A percentile compares a stretch with the other conserved stretches of the same genome.
Evolutionary conservation across 2,888 invertebrate genomes (phyloP).

Genomic region (Eupithecia pulchellata): DNA sequence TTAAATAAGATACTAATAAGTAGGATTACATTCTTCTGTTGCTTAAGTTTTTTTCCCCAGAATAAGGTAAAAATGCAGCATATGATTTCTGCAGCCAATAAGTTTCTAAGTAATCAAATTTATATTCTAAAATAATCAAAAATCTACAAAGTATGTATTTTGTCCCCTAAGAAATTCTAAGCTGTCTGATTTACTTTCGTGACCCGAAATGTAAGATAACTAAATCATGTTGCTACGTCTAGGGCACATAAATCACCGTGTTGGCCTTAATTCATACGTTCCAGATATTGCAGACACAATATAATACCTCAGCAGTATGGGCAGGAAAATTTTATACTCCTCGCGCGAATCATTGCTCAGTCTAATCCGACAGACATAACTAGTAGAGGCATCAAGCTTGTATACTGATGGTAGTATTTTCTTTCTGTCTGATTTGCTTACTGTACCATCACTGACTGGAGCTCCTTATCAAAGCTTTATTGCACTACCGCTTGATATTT

Average conservation of each 20-base stretch:
- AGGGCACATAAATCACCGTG: slow-evolving; percentile 39
- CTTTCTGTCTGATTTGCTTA: slow-evolving; percentile 3
- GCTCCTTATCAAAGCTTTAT: slow-evolving; percentile 61
- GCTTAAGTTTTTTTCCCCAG: too few relatives aligned
- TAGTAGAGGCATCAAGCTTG: not conserved
- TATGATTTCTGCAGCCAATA: not conserved
- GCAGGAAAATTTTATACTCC: not conserved
- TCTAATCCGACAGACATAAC: not conserved
- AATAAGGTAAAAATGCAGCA: not conserved
- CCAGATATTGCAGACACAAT: slow-evolving; percentile 49
- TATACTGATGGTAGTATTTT: not conserved
- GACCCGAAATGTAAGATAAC: slow-evolving; percentile 24
- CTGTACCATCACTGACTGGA: slow-evolving; percentile 35
- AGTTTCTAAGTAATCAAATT: not conserved
- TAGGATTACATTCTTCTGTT: not conserved
- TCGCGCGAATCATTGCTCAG: not conserved
- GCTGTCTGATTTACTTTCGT: slow-evolving; percentile 27
- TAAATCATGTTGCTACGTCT: slow-evolving; percentile 31
- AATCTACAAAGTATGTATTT: not conserved
- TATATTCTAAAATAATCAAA: not conserved
- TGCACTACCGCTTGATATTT: slow-evolving; percentile 64
- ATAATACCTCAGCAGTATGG: not conserved
- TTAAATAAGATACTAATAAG: not conserved
- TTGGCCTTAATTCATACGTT: slow-evolving; percentile 65
- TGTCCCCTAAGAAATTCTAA: not conserved